A percentile compares a stretch with the other conserved stretches of the same genome.
Conservation (phyloP, 2,113 vertebrate species). For the pig (Sus scrofa) region T2T-Sscrofa CM000827.6:83200001-83200500, state of each 20-base stretch:
- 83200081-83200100: not conserved
- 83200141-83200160: not conserved
- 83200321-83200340: not conserved
- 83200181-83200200: not conserved
- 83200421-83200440: not conserved
- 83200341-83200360: not conserved
- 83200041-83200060: not conserved
- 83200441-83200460: not conserved
- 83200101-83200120: not conserved
- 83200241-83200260: accelerated
- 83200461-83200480: not conserved
- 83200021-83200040: not conserved
- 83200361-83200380: not conserved
- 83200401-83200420: not conserved
- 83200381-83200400: not conserved
- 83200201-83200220: not conserved
- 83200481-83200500: not conserved
- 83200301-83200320: not conserved
- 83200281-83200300: not conserved
- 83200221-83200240: not conserved
- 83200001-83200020: not conserved
- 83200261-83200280: not conserved
- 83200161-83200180: not conserved
- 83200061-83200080: not conserved
- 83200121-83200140: not conserved